A percentile compares a stretch with the other conserved stretches of the same genome.
Conservation (phyloP, 2,797 vertebrate genomes). For the Melanotaenia parkinsoni region DNA sequence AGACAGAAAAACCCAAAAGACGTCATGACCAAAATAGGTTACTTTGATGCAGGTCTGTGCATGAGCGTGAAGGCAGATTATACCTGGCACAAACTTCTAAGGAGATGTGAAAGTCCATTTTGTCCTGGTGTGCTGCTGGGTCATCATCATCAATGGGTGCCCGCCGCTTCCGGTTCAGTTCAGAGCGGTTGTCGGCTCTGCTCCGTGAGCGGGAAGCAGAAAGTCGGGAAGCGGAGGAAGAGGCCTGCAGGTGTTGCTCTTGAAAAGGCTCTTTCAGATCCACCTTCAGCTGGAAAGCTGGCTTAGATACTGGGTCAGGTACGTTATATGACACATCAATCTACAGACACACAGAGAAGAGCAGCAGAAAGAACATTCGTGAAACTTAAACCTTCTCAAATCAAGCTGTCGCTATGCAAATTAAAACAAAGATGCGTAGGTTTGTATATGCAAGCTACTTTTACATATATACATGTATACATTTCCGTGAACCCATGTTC, state of each 20-base stretch:
- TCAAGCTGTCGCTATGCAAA: neutral
- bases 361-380: neutral
- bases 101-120: conserved; percentile 88
- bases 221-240: conserved; percentile 55
- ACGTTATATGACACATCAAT: conserved; percentile 94
- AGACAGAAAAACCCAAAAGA: conserved; percentile 12
- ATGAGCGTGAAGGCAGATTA: neutral
- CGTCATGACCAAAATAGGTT: neutral
- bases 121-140: conserved; percentile 89
- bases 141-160: conserved; percentile 87
- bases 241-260: conserved; percentile 68
- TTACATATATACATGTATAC: neutral
- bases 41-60: conserved; percentile 1
- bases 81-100: conserved; percentile 92
- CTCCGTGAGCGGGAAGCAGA: conserved; percentile 68
- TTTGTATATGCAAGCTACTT: neutral
- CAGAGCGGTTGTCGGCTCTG: conserved; percentile 77
- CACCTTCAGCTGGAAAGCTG: conserved; percentile 92
- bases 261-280: conserved; percentile 88
- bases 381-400: neutral
- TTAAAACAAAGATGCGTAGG: neutral
- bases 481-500: neutral
- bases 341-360: conserved; percentile 65
- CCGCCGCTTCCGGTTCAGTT: conserved; percentile 79
- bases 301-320: conserved; percentile 90